These are phyloP conservation scores for Myiozetetes cayanensis DNA, from an alignment of 2,113 vertebrate species.

Conservation along the genomic window DNA sequence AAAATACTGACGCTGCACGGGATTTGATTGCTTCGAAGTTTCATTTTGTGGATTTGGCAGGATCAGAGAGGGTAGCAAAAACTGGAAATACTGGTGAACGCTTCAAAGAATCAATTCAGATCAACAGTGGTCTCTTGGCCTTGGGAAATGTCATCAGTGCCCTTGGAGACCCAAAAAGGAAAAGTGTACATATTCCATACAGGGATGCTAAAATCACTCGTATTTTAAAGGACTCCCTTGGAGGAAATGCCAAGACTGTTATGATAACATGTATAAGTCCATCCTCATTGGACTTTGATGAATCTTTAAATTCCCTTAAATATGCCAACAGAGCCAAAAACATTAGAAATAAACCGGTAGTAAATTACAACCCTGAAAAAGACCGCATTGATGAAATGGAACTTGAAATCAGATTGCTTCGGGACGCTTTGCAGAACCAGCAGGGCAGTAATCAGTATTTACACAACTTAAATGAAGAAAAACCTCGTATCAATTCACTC, in stretches of 20 bases:
- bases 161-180: constrained; percentile 81
- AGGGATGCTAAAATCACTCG: constrained; percentile 91
- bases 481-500: constrained; percentile 63
- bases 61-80: constrained; percentile 86
- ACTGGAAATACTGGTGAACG: constrained; percentile 83
- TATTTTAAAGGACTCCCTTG: constrained; percentile 88
- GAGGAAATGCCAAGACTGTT: constrained; percentile 88
- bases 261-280: constrained; percentile 92
- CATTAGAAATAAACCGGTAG: constrained; percentile 82
- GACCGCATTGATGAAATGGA: constrained; percentile 83
- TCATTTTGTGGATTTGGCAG: constrained; percentile 90
- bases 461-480: constrained; percentile 59
- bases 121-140: constrained; percentile 87
- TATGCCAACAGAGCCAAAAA: constrained; percentile 86
- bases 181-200: constrained; percentile 83
- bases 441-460: constrained; percentile 58
- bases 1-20: constrained; percentile 19
- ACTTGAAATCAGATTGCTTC: constrained; percentile 80
- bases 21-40: constrained; percentile 81
- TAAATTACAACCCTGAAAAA: constrained; percentile 76
- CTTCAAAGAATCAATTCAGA: constrained; percentile 88
- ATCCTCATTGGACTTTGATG: constrained; percentile 81
- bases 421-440: constrained; percentile 82
- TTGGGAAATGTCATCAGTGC: constrained; percentile 91
- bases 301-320: constrained; percentile 87